Percentiles rank a stretch among this genome's conserved stretches.
These are phyloP conservation scores for Cyaniris semiargus DNA, from an alignment of 2,888 invertebrate genomes.

Conservation along the genomic window DNA sequence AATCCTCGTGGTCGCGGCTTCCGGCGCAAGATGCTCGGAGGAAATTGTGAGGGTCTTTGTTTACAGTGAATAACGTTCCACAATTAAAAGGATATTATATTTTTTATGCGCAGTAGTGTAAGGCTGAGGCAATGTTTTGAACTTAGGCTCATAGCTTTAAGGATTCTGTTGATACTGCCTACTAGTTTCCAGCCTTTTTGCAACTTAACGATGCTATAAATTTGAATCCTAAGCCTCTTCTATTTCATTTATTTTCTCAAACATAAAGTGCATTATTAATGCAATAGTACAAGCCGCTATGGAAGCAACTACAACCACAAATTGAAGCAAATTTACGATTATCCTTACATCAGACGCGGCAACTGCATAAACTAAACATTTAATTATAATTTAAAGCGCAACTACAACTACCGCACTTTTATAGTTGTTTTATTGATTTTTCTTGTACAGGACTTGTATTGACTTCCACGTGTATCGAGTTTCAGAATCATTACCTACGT, in stretches of 20 bases:
- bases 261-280: background rate
- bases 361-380: constrained; percentile 13
- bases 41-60: constrained; percentile 31
- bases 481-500: constrained; percentile 5
- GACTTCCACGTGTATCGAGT: constrained; percentile 15
- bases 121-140: background rate
- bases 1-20: constrained; percentile 35
- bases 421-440: constrained; percentile 21
- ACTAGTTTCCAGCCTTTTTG: background rate
- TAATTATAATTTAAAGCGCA: constrained; percentile 14
- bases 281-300: background rate
- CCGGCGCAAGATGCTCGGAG: constrained; percentile 33
- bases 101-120: constrained; percentile 21
- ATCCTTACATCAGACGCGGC: background rate
- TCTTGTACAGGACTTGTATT: background rate
- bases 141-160: background rate
- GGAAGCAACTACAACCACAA: background rate
- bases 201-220: background rate
- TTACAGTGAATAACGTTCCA: constrained; percentile 30
- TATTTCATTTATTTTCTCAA: background rate
- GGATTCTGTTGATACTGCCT: background rate
- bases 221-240: background rate
- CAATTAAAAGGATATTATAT: constrained; percentile 29
- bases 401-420: constrained; percentile 10
- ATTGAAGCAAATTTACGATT: background rate